Evolutionary conservation across 2,797 vertebrate species (phyloP).

Genomic region (Prionace glauca): DNA sequence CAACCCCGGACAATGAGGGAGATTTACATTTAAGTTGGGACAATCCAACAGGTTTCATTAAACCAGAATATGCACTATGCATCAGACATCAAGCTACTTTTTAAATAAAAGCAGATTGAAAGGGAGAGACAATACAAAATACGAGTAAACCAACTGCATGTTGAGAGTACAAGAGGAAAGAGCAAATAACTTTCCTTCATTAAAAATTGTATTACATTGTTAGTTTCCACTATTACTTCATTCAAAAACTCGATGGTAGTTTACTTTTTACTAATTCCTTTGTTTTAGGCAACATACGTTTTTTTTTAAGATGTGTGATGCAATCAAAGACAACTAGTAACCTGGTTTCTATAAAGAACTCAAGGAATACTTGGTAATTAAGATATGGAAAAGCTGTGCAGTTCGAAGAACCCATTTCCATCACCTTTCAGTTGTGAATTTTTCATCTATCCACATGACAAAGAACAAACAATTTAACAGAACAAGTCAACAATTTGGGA

Average conservation of each 20-base stretch:
- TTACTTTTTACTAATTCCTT: neutral
- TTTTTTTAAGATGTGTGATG: neutral
- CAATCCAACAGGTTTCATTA: neutral
- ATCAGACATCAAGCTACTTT: neutral
- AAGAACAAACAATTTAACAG: conserved; percentile 7
- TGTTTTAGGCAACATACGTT: neutral
- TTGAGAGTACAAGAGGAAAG: neutral
- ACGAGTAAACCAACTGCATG: neutral
- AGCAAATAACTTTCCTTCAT: neutral
- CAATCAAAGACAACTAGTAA: neutral
- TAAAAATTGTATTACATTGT: neutral
- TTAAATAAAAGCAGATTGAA: neutral
- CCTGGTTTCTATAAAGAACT: neutral
- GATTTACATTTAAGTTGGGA: neutral
- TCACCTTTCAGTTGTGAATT: neutral
- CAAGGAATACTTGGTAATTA: neutral
- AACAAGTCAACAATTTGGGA: neutral
- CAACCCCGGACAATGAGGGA: no score
- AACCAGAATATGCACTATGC: neutral
- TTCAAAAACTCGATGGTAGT: neutral
- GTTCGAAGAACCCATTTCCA: neutral
- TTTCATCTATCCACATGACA: neutral
- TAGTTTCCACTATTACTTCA: neutral
- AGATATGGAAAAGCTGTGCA: neutral
- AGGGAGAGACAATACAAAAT: neutral